Conservation (phyloP, 2,113 vertebrate species). For the rabbit (Oryctolagus cuniculus) region DNA sequence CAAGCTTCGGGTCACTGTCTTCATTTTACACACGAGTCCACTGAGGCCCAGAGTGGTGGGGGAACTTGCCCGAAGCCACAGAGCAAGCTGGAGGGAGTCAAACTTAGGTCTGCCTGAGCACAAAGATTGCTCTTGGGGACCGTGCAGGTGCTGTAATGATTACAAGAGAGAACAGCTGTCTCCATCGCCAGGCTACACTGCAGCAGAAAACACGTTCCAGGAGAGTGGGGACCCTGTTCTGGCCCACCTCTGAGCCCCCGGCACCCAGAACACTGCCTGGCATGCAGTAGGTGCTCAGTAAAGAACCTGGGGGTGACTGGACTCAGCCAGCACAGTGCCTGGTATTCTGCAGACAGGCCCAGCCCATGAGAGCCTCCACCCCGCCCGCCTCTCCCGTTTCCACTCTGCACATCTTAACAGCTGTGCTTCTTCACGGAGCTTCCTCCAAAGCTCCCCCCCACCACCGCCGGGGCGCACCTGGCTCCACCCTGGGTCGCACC, state of each 20-base stretch:
- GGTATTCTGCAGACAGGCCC: neutral
- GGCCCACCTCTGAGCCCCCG: neutral
- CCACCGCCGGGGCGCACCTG: accelerated
- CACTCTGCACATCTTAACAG: neutral
- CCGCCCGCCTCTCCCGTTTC: neutral
- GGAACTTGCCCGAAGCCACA: slow-evolving; percentile 7
- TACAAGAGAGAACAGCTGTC: neutral
- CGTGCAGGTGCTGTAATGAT: neutral
- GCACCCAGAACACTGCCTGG: slow-evolving; percentile 7
- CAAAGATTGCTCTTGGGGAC: neutral
- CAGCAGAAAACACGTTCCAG: neutral
- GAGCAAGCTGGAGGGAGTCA: neutral
- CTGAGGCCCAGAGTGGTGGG: neutral
- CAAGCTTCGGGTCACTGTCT: neutral
- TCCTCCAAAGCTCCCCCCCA: neutral
- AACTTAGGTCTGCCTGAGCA: neutral
- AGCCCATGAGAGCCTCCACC: neutral
- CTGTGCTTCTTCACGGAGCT: neutral
- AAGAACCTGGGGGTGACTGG: neutral
- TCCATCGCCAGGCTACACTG: neutral
- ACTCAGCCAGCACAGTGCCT: neutral
- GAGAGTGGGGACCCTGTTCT: neutral
- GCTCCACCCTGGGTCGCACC: neutral
- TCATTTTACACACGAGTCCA: neutral
- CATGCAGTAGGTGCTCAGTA: neutral